Evolutionary conservation across 2,797 vertebrate species (phyloP), one percentile per base, ranked within the genome.

Genomic region (Pseudomugil gertrudae): DNA sequence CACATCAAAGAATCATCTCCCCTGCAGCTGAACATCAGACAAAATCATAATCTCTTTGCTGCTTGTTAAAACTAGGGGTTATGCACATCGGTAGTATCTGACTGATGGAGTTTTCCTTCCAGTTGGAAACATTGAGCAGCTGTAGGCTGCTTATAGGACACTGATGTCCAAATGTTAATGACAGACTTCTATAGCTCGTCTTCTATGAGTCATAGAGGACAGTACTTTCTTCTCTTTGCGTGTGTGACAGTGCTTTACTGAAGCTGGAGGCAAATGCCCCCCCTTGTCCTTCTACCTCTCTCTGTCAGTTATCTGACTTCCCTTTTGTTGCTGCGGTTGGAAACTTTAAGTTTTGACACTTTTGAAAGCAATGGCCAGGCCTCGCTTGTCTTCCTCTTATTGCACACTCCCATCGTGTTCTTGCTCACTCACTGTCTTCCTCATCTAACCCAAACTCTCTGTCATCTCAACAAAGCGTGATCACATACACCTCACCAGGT

Each of bases 261-360:
- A 53, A 29, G 52, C 45, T 79, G 52, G 51, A 67, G 53, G 67
- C 30, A 45, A 32, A 30, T 62, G 29, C 35, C 35, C 70, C 59
- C 59, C 55, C 69, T 11, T 19, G 33, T 76, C 78, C 67, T 51
- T 78, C 38, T 38, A 29, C 10, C 62, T 84, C 65, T 82, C 65
- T 80, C 70, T 90, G 87, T 90, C 87, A 74, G 89, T 92, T 92
- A 79, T 89, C 81, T 88, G 85, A 94, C 94, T 94, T 94, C 94
- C 93, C 91, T 92, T 94, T 92, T 94, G 88, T 90, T 78, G 50
- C 75, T 95, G 94, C 90, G 94, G 94, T 95, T 94, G 94, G 94
- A 95, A 95, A 95, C 92, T 94, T 94, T 77, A 90, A 85, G 90
- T 95, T 94, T 94, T 94, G 92, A 94, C 92, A 94, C 91, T 91